These are phyloP conservation scores for Heptranchias perlo DNA, from an alignment of 2,113 vertebrate species.

Conservation along the genomic window DNA sequence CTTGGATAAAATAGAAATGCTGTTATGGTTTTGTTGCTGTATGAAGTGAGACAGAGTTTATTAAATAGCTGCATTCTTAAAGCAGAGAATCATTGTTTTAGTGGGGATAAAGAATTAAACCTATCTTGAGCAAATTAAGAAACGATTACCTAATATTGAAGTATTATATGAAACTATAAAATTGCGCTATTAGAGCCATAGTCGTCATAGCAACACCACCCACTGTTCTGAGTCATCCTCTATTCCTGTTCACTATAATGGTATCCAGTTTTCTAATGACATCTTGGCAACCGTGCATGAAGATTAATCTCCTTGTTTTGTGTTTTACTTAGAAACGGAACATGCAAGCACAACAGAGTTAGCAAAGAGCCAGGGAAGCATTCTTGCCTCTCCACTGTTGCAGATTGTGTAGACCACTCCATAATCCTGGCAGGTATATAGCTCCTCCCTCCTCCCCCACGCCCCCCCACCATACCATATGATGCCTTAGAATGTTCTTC, in stretches of 20 bases:
- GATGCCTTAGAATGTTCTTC: background rate
- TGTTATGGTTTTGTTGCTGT: background rate
- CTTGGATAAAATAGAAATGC: background rate
- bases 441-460: too few relatives aligned
- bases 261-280: background rate
- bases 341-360: background rate
- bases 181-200: background rate
- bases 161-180: background rate
- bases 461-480: background rate
- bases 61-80: background rate
- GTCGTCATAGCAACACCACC: slow-evolving; percentile 23
- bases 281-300: background rate
- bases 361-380: background rate
- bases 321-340: background rate
- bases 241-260: background rate
- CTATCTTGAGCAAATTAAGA: background rate
- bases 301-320: slow-evolving; percentile 3
- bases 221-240: background rate
- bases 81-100: background rate
- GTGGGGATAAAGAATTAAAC: background rate
- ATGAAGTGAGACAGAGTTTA: background rate
- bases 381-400: background rate
- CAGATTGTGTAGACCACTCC: background rate
- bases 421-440: background rate
- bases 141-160: background rate